A percentile compares a stretch with the other conserved stretches of the same genome.
phyloP scores from a whole-genome alignment of 2,888 invertebrate genomes.

The Cheilosia impressa region DNA sequence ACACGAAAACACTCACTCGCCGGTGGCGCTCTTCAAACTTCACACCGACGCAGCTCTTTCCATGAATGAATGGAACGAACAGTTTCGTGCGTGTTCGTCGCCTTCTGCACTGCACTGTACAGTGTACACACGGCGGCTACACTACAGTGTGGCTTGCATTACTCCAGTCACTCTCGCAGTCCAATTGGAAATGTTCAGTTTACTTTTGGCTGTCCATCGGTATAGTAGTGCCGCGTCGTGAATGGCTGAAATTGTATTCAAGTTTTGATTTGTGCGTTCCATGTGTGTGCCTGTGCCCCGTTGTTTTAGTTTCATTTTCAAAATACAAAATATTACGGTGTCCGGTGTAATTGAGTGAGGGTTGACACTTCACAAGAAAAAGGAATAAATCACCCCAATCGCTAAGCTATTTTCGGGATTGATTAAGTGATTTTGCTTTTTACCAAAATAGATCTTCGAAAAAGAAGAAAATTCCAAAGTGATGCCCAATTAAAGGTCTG shows the following conservation, averaged over 20 bases:
- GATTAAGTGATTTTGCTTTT: slow-evolving; percentile 39
- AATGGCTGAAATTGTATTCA: slow-evolving; percentile 42
- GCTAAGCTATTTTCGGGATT: slow-evolving; percentile 28
- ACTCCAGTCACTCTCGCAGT: slow-evolving; percentile 71
- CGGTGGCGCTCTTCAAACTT: slow-evolving; percentile 19
- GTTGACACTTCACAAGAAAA: slow-evolving; percentile 64
- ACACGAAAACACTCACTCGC: slow-evolving; percentile 50
- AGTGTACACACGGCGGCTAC: slow-evolving; percentile 5
- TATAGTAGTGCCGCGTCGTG: slow-evolving; percentile 66
- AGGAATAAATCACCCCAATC: slow-evolving; percentile 51
- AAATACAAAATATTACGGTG: slow-evolving; percentile 37
- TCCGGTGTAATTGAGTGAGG: slow-evolving; percentile 57
- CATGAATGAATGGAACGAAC: slow-evolving; percentile 68
- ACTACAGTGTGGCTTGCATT: slow-evolving; percentile 33
- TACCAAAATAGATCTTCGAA: slow-evolving; percentile 33
- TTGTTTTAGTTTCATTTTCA: slow-evolving; percentile 31
- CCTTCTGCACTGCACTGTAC: neutral
- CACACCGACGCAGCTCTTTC: slow-evolving; percentile 54
- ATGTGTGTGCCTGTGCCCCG: slow-evolving; percentile 62
- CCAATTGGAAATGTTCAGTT: slow-evolving; percentile 74
- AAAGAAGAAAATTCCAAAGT: slow-evolving; percentile 31
- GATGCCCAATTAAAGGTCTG: slow-evolving; percentile 49
- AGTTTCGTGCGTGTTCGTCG: neutral
- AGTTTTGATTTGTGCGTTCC: slow-evolving; percentile 33
- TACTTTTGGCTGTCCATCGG: slow-evolving; percentile 69